Evolutionary conservation across 2,797 vertebrate genomes (phyloP), one percentile per base, ranked within the genome.

Genomic region (Gobio occitaniae): DNA sequence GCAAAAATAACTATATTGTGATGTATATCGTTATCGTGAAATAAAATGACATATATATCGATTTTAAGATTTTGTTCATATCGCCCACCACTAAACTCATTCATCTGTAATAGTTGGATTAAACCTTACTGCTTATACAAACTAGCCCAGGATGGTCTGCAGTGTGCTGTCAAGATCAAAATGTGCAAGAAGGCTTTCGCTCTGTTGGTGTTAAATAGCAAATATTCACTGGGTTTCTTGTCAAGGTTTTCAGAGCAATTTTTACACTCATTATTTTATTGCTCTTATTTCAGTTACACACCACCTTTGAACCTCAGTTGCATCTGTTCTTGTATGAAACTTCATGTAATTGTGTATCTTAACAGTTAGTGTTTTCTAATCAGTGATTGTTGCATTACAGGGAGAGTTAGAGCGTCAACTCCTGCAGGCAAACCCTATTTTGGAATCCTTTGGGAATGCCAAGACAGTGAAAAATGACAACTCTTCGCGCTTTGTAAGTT

Each of bases 391-490:
- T 87, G 29, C 44, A 13, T 87, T 92, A 63, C 86, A 99, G 98
- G 98, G 98, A 44, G 98, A 99, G 93, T 91, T 99, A 93, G 98
- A 99, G 89, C 96, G 97, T 61, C 98, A 99, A 89, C 98, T 99
- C 88, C 95, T 99, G 83, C 98, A 99, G 94, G 98, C 98, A 36
- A 99, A 99, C 91, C 98, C 98, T 89, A 99, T 99, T 87, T 94
- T 99, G 82, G 98, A 99, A 89, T 97, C 98, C 19, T 99, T 99
- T 29, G 98, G 98, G 84, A 99, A 99, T 3, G 98, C 97, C 16
- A 99, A 99, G 94, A 99, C 98, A 1, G 98, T 99, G 94, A 99
- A 99, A 93, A 99, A 99, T 17, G 98, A 99, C 95, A 99, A 99
- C 92, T 99, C 98, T 0, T 99, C 98, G 81, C 97, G 98, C 91